Evolutionary conservation across 2,888 invertebrate species (phyloP), one percentile per base, ranked within the genome.

Genomic region (Dicyrtoma fusca): DNA sequence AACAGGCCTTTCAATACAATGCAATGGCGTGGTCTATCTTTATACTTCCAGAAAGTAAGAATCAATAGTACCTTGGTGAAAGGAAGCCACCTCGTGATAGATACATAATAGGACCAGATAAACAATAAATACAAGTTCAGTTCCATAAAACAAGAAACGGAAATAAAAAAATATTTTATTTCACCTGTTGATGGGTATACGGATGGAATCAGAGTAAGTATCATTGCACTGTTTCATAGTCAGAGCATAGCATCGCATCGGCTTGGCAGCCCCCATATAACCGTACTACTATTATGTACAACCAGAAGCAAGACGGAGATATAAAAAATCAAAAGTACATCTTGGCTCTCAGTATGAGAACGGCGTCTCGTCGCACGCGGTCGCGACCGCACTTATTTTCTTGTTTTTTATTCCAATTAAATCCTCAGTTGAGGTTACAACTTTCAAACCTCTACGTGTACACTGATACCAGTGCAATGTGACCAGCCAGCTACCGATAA

Each of bases 61-160:
- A n/a, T 34, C 8, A 10, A 21, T 25, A 21, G n/a, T 23, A n/a
- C n/a, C n/a, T n/a, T n/a, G n/a, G n/a, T n/a, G n/a, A n/a, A n/a
- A n/a, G n/a, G n/a, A n/a, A n/a, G n/a, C 23, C 19, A 10, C 23
- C 53, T 19, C 21, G 11, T n/a, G 11, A 23, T 23, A 53, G 34
- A 34, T 34, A 34, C 34, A 34, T 3, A 34, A 34, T 34, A 34
- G 34, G 19, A 23, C n/a, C 10, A 57, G 26, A 26, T 53, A 53
- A 53, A 8, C 23, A 8, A 53, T 19, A 23, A 8, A 53, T 53
- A 13, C 13, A 45, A 45, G 49, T 49, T 6, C 49, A 49, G 14
- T 19, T 49, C 49, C 44, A 64, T 64, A 64, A 64, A 64, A 64
- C 23, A 10, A 49, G 26, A 47, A 64, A 64, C 64, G 64, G 64